Conservation (phyloP, 2,113 vertebrate species). For the Trochalopteron elliotii region DNA sequence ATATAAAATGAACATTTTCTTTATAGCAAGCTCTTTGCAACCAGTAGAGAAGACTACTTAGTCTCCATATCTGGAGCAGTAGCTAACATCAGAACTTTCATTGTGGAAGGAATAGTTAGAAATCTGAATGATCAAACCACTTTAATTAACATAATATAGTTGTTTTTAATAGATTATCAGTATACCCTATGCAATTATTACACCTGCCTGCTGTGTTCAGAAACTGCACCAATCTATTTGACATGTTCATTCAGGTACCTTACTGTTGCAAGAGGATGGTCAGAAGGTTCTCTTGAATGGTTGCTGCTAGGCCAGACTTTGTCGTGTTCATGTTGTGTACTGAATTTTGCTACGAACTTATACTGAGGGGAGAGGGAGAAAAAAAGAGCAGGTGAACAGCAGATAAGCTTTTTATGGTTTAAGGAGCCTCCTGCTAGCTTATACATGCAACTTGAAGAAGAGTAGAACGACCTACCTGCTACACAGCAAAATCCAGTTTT, state of each 20-base stretch:
- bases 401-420: not conserved
- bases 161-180: not conserved
- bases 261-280: not conserved
- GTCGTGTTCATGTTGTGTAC: not conserved
- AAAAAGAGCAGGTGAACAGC: not conserved
- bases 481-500: not conserved
- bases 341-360: not conserved
- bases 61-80: not conserved
- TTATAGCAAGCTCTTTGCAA: not conserved
- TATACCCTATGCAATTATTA: not conserved
- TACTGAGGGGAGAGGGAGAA: not conserved
- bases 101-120: not conserved
- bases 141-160: not conserved
- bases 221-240: not conserved
- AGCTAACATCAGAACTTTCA: not conserved
- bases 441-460: not conserved
- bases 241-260: not conserved
- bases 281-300: not conserved
- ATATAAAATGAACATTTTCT: not conserved
- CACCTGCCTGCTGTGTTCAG: not conserved
- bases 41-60: not conserved
- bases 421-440: not conserved
- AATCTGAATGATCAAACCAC: not conserved
- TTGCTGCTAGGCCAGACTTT: not conserved
- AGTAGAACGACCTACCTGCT: not conserved